Base-by-base conservation (phyloP, 2,888 invertebrate species). In the Cheiracanthium punctorium region DNA sequence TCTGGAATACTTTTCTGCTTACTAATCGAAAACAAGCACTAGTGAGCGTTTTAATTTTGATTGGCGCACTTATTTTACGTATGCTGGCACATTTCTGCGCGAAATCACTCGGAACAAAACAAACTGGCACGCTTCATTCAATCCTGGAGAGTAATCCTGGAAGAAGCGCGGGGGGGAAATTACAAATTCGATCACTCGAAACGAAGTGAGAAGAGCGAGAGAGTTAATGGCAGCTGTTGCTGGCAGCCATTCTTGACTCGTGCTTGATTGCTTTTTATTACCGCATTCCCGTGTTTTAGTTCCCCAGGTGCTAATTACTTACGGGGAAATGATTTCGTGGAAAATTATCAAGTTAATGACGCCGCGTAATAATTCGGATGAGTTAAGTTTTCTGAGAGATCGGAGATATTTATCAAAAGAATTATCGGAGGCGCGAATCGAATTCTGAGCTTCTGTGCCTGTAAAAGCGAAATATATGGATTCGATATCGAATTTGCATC, bases 201-300 rank as follows among this genome's bases (percentile, higher is more conserved):
- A 48, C 48, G 48, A 17, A 48, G 48, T 48, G 17, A n/a, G n/a
- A n/a, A n/a, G n/a, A 48, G 48, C 48, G 17, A 2, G 7, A 2
- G 2, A 48, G 48, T 48, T 48, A 48, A 48, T 48, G n/a, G 17
- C 48, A 48, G 37, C 7, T 37, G 37, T 37, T 8, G 37, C 37
- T 37, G 37, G 37, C 5, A 37, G 37, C 7, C 12, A 37, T 37
- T 37, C 12, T n/a, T 37, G 37, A 17, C 7, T 48, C 17, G 14
- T 48, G 48, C 48, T 48, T 48, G 48, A 48, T 48, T 48, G 48
- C 48, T 48, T 48, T 48, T 48, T 48, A 48, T 48, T 48, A n/a
- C 48, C 17, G 1, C 1, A 17, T 48, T 10, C 48, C n/a, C 48
- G 17, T 48, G 48, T 17, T 48, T 48, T n/a, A 48, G 8, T 48